phyloP scores from a whole-genome alignment of 2,888 invertebrate species.

The Phragmatobia fuliginosa region DNA sequence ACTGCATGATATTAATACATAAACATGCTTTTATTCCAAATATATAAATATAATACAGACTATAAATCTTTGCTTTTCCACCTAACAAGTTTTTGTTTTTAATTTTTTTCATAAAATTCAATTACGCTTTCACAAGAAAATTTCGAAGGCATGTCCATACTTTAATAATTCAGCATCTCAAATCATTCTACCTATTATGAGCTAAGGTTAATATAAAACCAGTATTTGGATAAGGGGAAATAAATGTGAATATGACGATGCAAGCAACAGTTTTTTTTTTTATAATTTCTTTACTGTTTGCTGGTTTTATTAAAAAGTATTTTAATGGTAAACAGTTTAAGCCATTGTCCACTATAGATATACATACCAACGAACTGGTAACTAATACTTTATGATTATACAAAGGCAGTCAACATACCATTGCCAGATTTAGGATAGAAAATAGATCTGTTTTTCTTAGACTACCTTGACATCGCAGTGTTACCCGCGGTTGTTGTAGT shows the following conservation, averaged over 20 bases:
- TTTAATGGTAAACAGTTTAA: background rate
- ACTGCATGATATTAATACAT: background rate
- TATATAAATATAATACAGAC: no score
- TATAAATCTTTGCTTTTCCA: background rate
- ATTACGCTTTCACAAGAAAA: background rate
- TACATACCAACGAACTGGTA: constrained; percentile 1
- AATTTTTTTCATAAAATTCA: background rate
- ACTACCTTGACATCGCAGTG: no score
- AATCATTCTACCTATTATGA: background rate
- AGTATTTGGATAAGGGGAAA: background rate
- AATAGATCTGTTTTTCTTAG: no score
- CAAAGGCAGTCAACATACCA: background rate
- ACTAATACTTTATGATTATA: background rate
- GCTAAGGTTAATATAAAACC: background rate
- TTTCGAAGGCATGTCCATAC: background rate
- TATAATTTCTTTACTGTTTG: background rate
- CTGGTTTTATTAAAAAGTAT: background rate
- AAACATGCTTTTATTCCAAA: background rate
- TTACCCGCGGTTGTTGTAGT: no score
- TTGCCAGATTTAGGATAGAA: background rate
- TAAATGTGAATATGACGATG: background rate
- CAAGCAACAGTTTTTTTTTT: background rate
- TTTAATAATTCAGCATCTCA: background rate
- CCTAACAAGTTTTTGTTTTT: background rate
- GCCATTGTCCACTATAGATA: constrained; percentile 10